These are phyloP conservation scores for Idaea straminata DNA, from an alignment of 2,888 invertebrate species.

Conservation along the genomic window DNA sequence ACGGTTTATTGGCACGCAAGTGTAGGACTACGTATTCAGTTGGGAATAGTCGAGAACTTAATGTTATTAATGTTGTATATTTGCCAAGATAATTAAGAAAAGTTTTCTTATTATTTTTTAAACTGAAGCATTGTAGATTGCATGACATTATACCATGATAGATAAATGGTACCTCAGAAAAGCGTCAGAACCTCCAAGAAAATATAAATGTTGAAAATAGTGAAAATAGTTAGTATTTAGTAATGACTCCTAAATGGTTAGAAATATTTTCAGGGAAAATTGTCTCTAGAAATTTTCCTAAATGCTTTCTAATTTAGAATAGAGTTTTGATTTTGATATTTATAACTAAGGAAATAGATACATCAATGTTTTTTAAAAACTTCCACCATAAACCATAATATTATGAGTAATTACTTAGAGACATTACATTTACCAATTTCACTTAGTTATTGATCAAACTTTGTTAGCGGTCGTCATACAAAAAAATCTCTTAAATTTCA, in stretches of 20 bases:
- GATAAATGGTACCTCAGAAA: too few species aligned
- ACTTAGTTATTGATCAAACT: neutral
- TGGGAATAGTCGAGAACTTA: neutral
- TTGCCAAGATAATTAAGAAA: neutral
- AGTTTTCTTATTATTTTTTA: neutral
- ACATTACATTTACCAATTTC: neutral
- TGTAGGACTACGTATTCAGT: neutral
- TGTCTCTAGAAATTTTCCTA: too few species aligned
- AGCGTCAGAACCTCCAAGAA: too few species aligned
- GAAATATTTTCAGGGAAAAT: too few species aligned
- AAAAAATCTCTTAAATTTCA: neutral
- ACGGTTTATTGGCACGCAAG: neutral
- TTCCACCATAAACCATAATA: neutral
- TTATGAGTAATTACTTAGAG: neutral
- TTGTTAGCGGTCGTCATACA: neutral
- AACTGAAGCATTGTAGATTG: neutral
- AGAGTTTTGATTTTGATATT: neutral
- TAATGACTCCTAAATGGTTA: too few species aligned
- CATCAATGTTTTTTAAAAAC: neutral
- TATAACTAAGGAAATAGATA: neutral
- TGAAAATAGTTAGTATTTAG: too few species aligned
- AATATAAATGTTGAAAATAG: too few species aligned
- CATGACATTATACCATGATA: too few species aligned
- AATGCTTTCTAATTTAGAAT: neutral
- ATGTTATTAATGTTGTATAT: neutral